Evolutionary conservation across 2,113 vertebrate species (phyloP).

Genomic region (Pionites leucogaster): DNA sequence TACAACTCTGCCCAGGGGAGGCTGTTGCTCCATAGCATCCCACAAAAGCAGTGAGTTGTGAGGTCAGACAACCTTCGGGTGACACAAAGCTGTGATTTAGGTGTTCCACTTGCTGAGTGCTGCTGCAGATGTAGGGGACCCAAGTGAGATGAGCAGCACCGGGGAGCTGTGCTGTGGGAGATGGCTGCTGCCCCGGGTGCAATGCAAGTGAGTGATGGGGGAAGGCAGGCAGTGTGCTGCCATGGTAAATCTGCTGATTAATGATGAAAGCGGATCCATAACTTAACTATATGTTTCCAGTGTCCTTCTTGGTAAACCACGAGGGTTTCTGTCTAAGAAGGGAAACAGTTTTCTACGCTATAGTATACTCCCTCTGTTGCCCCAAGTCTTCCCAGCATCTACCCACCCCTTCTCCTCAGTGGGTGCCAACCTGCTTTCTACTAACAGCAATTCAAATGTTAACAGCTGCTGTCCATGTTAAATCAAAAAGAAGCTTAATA

Average conservation of each 20-base stretch:
- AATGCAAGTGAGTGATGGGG: too few relatives aligned
- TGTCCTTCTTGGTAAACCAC: neutral
- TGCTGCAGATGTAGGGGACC: neutral
- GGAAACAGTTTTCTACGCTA: neutral
- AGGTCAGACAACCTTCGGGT: neutral
- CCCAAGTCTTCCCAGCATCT: neutral
- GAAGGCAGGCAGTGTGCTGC: neutral
- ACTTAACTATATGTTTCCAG: neutral
- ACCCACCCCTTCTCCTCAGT: neutral
- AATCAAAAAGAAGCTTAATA: slow-evolving; percentile 48
- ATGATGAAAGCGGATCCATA: neutral
- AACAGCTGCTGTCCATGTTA: slow-evolving; percentile 48
- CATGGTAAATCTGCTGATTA: neutral
- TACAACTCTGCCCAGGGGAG: neutral
- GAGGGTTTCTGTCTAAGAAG: neutral
- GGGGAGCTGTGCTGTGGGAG: neutral
- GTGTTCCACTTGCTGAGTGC: too few relatives aligned
- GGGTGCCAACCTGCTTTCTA: slow-evolving; percentile 34
- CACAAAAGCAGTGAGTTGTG: accelerated
- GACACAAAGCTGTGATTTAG: neutral
- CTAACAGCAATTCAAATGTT: slow-evolving; percentile 42
- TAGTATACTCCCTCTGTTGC: neutral
- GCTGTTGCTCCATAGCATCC: neutral
- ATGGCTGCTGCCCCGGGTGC: too few relatives aligned
- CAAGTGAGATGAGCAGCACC: accelerated